These are phyloP conservation scores for Manduca sexta DNA, from an alignment of 1,140 invertebrate species.

Conservation along the genomic window DNA sequence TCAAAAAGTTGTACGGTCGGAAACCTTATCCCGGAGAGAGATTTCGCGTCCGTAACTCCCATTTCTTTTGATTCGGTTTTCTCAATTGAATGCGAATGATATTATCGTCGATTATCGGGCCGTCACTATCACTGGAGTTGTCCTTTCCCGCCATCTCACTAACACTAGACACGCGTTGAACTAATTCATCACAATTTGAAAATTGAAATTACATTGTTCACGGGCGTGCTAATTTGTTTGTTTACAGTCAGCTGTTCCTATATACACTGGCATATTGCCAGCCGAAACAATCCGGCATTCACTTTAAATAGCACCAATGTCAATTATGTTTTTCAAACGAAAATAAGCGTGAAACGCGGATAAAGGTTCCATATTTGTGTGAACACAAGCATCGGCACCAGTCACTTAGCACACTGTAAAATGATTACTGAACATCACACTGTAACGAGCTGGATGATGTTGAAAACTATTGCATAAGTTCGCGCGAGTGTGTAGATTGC, in stretches of 20 bases:
- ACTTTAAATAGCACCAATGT: constrained; percentile 64
- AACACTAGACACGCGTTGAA: constrained; percentile 26
- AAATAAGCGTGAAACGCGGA: constrained; percentile 27
- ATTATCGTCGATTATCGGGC: constrained; percentile 66
- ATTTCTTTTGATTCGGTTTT: constrained; percentile 64
- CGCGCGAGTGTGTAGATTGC: constrained; percentile 36
- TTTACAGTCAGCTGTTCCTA: constrained; percentile 67
- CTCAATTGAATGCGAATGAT: constrained; percentile 68
- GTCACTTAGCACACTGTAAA: constrained; percentile 35
- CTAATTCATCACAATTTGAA: constrained; percentile 23
- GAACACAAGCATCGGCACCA: constrained; percentile 10
- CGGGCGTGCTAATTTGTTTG: constrained; percentile 54
- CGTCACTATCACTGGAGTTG: constrained; percentile 55
- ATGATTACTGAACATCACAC: constrained; percentile 37
- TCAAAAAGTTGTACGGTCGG: constrained; percentile 71
- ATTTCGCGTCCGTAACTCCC: constrained; percentile 68
- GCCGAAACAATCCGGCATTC: constrained; percentile 54
- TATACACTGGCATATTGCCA: constrained; percentile 51
- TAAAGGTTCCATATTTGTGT: constrained; percentile 3
- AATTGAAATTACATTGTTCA: constrained; percentile 33
- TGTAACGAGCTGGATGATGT: constrained; percentile 37
- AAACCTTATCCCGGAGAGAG: constrained; percentile 59
- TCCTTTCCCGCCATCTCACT: constrained; percentile 50
- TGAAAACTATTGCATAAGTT: constrained; percentile 55
- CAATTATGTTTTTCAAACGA: constrained; percentile 64